Conservation (phyloP, 2,888 invertebrate species). For the Pyrgus malvae region DNA sequence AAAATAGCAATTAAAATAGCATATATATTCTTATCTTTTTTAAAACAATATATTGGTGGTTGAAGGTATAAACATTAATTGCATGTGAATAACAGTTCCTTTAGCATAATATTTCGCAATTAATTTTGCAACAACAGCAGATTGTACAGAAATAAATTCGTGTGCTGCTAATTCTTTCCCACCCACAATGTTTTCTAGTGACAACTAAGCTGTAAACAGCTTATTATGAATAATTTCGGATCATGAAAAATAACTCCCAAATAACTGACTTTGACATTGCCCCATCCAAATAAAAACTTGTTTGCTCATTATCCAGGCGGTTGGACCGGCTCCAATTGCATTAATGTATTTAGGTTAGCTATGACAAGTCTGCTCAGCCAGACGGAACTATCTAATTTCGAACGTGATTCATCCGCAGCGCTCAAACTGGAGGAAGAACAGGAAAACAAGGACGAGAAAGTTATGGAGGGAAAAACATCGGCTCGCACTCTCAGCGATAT, state of each 20-base stretch:
- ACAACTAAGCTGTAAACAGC: not conserved
- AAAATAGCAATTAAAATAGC: no score
- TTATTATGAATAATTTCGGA: not conserved
- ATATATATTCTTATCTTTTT: no score
- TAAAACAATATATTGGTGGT: no score
- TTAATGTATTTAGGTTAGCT: conserved; percentile 31
- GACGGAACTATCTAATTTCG: conserved; percentile 34
- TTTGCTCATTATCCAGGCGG: conserved; percentile 6
- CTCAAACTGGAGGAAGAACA: conserved; percentile 82
- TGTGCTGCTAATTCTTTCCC: not conserved
- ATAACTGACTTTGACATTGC: conserved; percentile 22
- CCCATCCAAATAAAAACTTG: conserved; percentile 7
- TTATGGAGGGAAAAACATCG: conserved; percentile 80
- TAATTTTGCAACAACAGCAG: no score
- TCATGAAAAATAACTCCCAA: not conserved
- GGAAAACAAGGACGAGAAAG: conserved; percentile 64
- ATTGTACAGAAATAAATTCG: no score
- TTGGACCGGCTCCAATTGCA: conserved; percentile 34
- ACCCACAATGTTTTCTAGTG: not conserved
- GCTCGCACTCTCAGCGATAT: conserved; percentile 88
- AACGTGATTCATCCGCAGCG: conserved; percentile 61
- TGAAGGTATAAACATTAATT: no score
- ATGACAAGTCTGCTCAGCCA: conserved; percentile 10
- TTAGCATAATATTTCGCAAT: no score
- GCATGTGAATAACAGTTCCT: no score